Evolutionary conservation across 2,113 vertebrate species (phyloP).

Genomic region (Tonatia bakeri): DNA sequence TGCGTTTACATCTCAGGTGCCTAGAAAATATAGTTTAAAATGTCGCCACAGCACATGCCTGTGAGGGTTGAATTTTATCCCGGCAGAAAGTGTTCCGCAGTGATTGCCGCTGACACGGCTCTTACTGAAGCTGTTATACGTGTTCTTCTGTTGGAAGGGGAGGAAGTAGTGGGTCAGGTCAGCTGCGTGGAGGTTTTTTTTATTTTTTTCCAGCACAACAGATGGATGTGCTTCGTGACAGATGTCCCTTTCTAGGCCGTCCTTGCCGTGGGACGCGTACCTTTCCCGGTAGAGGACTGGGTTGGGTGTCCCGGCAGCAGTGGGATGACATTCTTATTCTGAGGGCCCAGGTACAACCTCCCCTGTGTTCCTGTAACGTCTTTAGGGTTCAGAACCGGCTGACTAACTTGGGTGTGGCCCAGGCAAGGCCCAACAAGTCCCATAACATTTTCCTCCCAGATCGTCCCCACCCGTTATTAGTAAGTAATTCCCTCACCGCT

Average conservation of each 20-base stretch:
- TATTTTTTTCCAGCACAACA: background rate
- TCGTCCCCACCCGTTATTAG: conserved; percentile 54
- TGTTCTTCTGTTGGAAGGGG: background rate
- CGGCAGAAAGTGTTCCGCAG: background rate
- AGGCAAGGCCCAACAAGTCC: conserved; percentile 62
- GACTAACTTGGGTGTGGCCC: conserved; percentile 66
- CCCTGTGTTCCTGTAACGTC: conserved; percentile 8
- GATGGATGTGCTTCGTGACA: background rate
- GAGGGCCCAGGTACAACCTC: background rate
- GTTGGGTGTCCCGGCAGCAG: background rate
- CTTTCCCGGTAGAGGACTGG: background rate
- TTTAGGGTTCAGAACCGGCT: conserved; percentile 36
- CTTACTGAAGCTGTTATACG: background rate
- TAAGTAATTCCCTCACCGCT: conserved; percentile 36
- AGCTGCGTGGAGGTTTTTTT: background rate
- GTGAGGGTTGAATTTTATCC: background rate
- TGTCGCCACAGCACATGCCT: background rate
- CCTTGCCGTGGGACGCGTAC: background rate
- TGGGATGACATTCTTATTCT: background rate
- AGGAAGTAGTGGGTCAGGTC: background rate
- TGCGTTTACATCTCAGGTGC: background rate
- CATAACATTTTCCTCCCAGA: conserved; percentile 50
- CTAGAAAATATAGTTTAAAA: background rate
- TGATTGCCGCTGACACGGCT: background rate
- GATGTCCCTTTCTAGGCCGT: background rate